Percentiles rank a stretch among this genome's conserved stretches.
Evolutionary conservation across 2,888 invertebrate genomes (phyloP).

Genomic region (Sphaerophoria taeniata): DNA sequence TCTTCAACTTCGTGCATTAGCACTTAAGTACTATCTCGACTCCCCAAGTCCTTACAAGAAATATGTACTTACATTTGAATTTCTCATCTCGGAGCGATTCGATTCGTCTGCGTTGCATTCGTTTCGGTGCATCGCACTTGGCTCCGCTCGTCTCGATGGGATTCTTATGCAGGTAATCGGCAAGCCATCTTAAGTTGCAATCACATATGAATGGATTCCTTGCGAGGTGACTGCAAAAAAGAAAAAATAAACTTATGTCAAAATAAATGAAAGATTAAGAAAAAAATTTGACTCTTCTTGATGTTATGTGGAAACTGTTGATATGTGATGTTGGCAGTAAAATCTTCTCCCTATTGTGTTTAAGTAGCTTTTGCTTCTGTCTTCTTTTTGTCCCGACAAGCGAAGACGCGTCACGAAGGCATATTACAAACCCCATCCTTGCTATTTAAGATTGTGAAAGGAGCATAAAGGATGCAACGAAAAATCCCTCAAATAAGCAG

Average conservation of each 20-base stretch:
- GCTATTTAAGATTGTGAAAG: background rate
- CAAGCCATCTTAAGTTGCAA: constrained; percentile 98
- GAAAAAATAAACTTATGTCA: constrained; percentile 74
- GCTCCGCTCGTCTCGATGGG: constrained; percentile 99
- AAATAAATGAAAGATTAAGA: constrained; percentile 67
- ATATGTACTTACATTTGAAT: constrained; percentile 94
- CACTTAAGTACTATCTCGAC: constrained; percentile 52
- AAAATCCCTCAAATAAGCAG: constrained; percentile 70
- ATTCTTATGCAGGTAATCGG: constrained; percentile 94
- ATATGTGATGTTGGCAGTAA: constrained; percentile 53
- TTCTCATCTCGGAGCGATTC: constrained; percentile 95
- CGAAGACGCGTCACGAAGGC: background rate
- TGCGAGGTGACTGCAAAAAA: constrained; percentile 91
- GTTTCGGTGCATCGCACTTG: constrained; percentile 96
- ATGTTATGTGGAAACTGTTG: constrained; percentile 69
- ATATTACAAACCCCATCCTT: background rate
- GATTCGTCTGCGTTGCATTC: constrained; percentile 94
- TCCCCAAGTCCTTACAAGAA: background rate
- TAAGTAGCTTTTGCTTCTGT: constrained; percentile 76
- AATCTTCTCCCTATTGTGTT: constrained; percentile 57
- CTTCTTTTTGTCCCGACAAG: background rate
- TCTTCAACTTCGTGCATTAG: constrained; percentile 35
- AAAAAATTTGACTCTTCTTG: no score
- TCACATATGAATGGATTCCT: constrained; percentile 99
- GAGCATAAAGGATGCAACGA: constrained; percentile 56